Conservation (phyloP, 2,888 invertebrate species). For the Augochlorella aurata region DNA sequence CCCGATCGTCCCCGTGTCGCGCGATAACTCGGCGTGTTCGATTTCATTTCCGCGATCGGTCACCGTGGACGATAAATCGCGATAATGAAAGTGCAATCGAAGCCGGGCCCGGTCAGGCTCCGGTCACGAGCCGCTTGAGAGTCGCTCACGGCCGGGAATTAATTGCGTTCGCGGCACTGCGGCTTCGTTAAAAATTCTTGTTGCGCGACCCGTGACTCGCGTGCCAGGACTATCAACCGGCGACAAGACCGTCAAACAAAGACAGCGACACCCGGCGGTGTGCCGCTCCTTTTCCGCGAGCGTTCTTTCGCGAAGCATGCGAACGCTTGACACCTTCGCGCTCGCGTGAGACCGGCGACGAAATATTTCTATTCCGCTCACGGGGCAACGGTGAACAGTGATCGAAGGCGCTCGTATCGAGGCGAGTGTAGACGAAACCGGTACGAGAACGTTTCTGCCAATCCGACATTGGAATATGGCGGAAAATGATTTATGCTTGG, state of each 20-base stretch:
- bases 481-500: too few species aligned
- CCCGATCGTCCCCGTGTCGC: neutral
- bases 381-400: neutral
- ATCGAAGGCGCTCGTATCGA: neutral
- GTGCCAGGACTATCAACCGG: conserved; percentile 55
- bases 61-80: conserved; percentile 40
- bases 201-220: conserved; percentile 52
- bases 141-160: conserved; percentile 45
- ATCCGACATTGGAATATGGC: too few species aligned
- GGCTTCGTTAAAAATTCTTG: conserved; percentile 63
- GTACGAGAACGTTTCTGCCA: too few species aligned
- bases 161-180: conserved; percentile 47
- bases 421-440: too few species aligned
- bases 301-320: conserved; percentile 28
- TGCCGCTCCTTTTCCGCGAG: conserved; percentile 31
- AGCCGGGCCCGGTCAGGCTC: conserved; percentile 30
- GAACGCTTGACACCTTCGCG: conserved; percentile 23
- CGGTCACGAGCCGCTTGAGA: conserved; percentile 55
- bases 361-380: neutral
- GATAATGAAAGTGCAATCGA: conserved; percentile 30
- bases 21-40: conserved; percentile 31
- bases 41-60: conserved; percentile 21
- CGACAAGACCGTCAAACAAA: conserved; percentile 14
- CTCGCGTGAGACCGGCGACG: neutral
- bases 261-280: conserved; percentile 15